A percentile compares a stretch with the other conserved stretches of the same genome.
These are phyloP conservation scores for Dasyurus viverrinus DNA, from an alignment of 2,113 vertebrate genomes.

Conservation along the genomic window DNA sequence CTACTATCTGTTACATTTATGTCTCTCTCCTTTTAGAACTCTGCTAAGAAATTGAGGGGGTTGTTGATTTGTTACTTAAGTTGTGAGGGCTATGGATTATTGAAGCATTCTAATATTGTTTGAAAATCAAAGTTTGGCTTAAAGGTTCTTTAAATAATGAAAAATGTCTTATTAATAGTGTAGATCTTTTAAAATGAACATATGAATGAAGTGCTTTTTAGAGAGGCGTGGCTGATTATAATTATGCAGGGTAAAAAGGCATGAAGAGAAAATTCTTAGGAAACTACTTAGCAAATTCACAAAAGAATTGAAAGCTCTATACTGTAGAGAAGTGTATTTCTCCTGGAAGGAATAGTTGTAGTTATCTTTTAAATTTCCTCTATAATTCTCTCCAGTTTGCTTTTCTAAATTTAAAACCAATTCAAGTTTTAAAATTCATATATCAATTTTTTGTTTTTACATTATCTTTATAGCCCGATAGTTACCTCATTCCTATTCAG, in stretches of 20 bases:
- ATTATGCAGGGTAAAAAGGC: neutral
- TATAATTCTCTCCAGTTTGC: neutral
- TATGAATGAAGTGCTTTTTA: neutral
- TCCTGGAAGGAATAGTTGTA: neutral
- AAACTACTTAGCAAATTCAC: neutral
- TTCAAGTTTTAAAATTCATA: neutral
- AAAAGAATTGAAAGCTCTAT: neutral
- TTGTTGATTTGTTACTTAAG: neutral
- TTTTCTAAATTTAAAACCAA: neutral
- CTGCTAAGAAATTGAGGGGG: neutral
- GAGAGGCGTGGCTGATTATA: neutral
- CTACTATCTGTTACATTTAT: neutral
- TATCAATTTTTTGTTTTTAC: neutral
- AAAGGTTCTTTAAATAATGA: neutral
- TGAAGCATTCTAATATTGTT: neutral
- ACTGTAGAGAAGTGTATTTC: neutral
- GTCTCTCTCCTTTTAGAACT: neutral
- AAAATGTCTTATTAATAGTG: neutral
- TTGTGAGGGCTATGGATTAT: too few species aligned
- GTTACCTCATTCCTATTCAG: neutral
- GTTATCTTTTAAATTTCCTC: neutral
- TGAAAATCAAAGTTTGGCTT: neutral
- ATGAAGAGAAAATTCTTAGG: neutral
- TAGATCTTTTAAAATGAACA: neutral
- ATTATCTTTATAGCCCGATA: neutral